Base-by-base conservation (phyloP, 2,888 invertebrate species). In the Acanthacorydalis orientalis region DNA sequence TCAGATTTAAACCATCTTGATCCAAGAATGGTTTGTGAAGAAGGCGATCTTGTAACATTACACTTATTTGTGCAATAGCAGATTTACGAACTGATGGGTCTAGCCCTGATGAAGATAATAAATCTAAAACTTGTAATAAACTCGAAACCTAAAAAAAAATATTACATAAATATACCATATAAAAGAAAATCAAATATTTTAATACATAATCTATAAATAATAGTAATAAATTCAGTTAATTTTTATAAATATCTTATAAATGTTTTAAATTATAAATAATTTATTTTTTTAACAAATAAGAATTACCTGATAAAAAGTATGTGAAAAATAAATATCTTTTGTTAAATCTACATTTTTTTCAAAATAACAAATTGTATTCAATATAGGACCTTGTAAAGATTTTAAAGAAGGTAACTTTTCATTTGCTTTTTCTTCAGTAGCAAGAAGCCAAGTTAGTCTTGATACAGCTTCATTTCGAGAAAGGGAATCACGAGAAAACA, bases 21-120 rank as follows among this genome's bases (percentile, higher is more conserved):
- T 73, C 69, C 12, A 80, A 49, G 56, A 82, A 81, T 0, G 69
- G 59, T 31, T 73, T 71, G 53, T 81, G 82, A 34, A 77, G 56
- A 15, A 74, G 69, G 38, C 65, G 67, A 55, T 80, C 79, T 10
- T 79, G 71, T 58, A 80, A 60, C 72, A 82, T 74, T 1, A 80
- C 78, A 23, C 77, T 73, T 15, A 80, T 63, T 63, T 83, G 82
- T 49, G 78, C 76, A 48, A 82, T 62, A 33, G 80, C 78, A 43
- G 79, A 79, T 54, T 79, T 72, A 7, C 77, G 69, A 46, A 83
- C 65, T n/a, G 76, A 75, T 1, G 80, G 78, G 54, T 82, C 80
- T 11, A 80, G 55, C 46, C 59, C 57, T 16, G 52, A 46, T 1
- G 63, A 58, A 41, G 56, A 57, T 32, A 69, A 54, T 2, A 70